phyloP scores from a whole-genome alignment of 1,140 invertebrate species.

The Bombus impatiens region DNA sequence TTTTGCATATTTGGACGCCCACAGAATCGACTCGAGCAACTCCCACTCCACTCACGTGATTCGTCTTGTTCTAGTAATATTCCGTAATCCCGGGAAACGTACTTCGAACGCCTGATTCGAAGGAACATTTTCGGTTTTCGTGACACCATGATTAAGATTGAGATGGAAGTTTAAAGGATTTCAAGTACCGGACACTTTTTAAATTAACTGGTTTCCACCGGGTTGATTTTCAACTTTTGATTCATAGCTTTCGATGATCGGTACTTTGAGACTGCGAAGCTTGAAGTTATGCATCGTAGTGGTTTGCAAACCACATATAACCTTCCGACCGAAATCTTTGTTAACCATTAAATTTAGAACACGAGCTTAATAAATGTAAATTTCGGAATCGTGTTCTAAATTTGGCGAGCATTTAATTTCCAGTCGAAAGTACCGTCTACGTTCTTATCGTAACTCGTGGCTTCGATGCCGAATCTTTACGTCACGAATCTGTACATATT shows the following conservation, averaged over 20 bases:
- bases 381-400: not conserved
- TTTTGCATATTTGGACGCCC: not conserved
- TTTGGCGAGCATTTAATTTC: not conserved
- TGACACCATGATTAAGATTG: not conserved
- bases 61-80: not conserved
- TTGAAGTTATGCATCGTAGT: not conserved
- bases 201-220: not conserved
- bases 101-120: not conserved
- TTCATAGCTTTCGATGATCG: not conserved
- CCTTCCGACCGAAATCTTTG: not conserved
- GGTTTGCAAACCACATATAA: not conserved
- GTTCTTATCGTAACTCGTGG: not conserved
- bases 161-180: not conserved
- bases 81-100: not conserved
- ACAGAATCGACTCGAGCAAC: not conserved
- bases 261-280: not conserved
- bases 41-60: not conserved
- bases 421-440: not conserved
- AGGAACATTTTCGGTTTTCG: not conserved
- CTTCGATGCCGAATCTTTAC: not conserved
- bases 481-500: not conserved
- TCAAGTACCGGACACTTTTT: too few relatives aligned
- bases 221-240: not conserved
- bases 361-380: not conserved
- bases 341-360: not conserved